phyloP scores from a whole-genome alignment of 2,797 vertebrate species.

The Picus viridis region DNA sequence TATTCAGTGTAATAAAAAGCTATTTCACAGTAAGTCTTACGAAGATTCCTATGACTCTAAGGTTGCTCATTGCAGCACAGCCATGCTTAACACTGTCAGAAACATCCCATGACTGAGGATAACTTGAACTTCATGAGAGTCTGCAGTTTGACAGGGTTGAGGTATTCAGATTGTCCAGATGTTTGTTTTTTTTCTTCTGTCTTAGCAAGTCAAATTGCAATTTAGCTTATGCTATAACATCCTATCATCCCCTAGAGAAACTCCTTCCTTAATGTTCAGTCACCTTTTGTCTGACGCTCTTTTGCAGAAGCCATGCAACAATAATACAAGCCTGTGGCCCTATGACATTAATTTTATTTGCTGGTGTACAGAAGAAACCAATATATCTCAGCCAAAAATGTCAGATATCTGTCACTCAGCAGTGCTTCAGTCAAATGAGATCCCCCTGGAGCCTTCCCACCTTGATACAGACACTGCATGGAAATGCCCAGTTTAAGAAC shows the following conservation, averaged over 20 bases:
- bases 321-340: neutral
- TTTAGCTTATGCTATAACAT: neutral
- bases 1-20: neutral
- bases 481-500: neutral
- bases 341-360: neutral
- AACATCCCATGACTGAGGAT: neutral
- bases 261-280: neutral
- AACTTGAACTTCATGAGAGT: fast-evolving
- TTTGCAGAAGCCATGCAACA: neutral
- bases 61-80: neutral
- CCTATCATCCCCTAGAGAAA: neutral
- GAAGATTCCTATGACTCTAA: neutral
- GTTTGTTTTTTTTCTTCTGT: neutral
- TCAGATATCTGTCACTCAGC: neutral
- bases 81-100: neutral
- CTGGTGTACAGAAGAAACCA: neutral
- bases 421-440: neutral
- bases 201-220: neutral
- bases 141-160: neutral
- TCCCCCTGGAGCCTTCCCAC: neutral
- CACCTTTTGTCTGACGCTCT: neutral
- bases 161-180: neutral
- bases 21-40: neutral
- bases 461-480: neutral
- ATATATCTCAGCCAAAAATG: neutral